phyloP scores from a whole-genome alignment of 2,113 vertebrate species.

The Myotis brandtii region DNA sequence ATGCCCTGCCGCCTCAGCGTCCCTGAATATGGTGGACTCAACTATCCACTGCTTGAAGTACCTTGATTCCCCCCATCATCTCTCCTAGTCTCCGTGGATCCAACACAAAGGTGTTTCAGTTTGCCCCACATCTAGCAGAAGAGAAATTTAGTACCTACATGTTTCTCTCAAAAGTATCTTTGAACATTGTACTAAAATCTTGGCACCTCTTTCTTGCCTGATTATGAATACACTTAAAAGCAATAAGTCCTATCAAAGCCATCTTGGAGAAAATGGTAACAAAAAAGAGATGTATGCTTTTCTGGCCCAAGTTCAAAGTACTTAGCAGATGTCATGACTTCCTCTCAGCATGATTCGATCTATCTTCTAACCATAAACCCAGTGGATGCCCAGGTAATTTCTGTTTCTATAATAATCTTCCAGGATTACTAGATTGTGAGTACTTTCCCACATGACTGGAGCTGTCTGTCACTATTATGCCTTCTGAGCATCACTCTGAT shows the following conservation, averaged over 20 bases:
- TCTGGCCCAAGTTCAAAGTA: conserved; percentile 9
- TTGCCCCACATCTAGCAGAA: neutral
- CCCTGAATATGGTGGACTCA: neutral
- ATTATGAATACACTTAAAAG: neutral
- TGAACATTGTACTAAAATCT: neutral
- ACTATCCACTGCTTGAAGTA: no score
- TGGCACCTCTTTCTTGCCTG: neutral
- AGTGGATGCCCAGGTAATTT: neutral
- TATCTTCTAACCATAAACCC: neutral
- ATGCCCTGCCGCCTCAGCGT: neutral
- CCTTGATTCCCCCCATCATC: fast-evolving
- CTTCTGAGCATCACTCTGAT: neutral
- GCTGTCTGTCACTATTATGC: neutral
- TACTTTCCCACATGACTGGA: neutral
- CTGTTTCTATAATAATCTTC: neutral
- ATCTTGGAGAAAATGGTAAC: neutral
- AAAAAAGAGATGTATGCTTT: neutral
- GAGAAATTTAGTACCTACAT: neutral
- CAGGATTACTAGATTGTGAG: neutral
- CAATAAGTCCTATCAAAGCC: neutral
- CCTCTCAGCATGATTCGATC: neutral
- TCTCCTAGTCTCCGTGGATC: neutral
- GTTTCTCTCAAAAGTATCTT: neutral
- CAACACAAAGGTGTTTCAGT: neutral
- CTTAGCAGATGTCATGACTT: neutral